Evolutionary conservation across 2,888 invertebrate genomes (phyloP), one percentile per base, ranked within the genome.

Genomic region (Anarsia innoxiella): DNA sequence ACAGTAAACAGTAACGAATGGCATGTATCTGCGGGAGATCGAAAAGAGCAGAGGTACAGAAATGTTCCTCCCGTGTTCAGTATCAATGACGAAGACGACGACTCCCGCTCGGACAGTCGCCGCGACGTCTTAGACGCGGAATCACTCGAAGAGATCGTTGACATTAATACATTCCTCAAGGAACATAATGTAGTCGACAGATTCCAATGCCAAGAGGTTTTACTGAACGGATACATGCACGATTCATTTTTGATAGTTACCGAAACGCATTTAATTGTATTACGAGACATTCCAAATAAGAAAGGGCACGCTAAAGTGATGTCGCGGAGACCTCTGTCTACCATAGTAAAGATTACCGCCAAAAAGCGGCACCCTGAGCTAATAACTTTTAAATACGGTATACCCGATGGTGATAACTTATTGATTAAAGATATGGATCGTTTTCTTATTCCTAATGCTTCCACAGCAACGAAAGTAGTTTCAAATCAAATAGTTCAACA

Each of bases 311-410:
- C 94, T 0, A 92, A 93, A 67, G 89, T 98, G 0, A 92, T 96
- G 59, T 94, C 95, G 0, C 89, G 94, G 44, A 88, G 97, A 37
- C 94, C 95, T 0, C 84, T 99, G 36, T 92, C 95, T 1, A 93
- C 94, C 34, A 95, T 99, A 54, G 95, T 98, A 5, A 97, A 96
- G 85, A 99, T 99, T 44, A 99, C 99, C 1, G 97, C 97, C 8
- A 96, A 97, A 69, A 97, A 97, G 70, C 90, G 93, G 39, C 93
- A 95, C 68, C 97, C 98, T 0, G 96, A 99, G 76, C 85, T 99
- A 54, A 97, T 99, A 45, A 99, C 99, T 1, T 98, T 99, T 72
- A 96, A 97, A 70, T 98, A 98, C 69, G 97, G 97, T 2, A 88
- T 91, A 39, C 91, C 92, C 1, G 91, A 94, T 64, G 94, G 93